phyloP scores from a whole-genome alignment of 2,113 vertebrate genomes.

The Pan paniscus region DNA sequence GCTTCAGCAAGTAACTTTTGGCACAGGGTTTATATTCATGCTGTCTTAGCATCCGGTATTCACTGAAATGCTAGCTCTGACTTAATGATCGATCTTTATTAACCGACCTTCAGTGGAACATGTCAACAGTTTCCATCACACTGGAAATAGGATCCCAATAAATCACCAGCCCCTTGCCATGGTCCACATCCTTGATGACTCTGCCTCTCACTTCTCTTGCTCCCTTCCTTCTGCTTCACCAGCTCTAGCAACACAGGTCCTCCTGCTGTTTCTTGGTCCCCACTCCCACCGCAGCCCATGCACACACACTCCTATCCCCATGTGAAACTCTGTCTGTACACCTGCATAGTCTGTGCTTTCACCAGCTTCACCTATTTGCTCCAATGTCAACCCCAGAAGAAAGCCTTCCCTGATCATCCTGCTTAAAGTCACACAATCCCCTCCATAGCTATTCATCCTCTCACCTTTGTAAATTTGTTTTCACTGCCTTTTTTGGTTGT shows the following conservation, averaged over 20 bases:
- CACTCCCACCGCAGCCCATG: background rate
- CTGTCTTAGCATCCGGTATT: background rate
- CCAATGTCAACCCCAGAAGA: too few species aligned
- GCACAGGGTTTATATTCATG: background rate
- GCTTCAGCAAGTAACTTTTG: background rate
- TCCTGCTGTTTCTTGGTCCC: background rate
- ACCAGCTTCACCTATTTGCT: background rate
- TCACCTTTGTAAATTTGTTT: background rate
- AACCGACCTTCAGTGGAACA: fast-evolving
- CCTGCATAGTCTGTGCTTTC: background rate
- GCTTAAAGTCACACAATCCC: background rate
- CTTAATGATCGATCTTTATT: background rate
- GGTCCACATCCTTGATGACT: too few species aligned
- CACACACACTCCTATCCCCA: background rate
- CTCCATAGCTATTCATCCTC: background rate
- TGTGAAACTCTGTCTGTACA: background rate
- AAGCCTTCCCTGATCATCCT: background rate
- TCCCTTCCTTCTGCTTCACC: background rate
- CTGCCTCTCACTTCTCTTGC: too few species aligned
- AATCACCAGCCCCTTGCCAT: background rate
- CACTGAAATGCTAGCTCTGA: fast-evolving
- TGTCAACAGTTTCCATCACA: background rate
- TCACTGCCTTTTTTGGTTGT: background rate
- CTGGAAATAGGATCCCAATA: background rate
- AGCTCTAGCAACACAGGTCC: background rate